These are phyloP conservation scores for Tolypeutes matacus DNA, from an alignment of 2,797 vertebrate species.

Conservation along the genomic window DNA sequence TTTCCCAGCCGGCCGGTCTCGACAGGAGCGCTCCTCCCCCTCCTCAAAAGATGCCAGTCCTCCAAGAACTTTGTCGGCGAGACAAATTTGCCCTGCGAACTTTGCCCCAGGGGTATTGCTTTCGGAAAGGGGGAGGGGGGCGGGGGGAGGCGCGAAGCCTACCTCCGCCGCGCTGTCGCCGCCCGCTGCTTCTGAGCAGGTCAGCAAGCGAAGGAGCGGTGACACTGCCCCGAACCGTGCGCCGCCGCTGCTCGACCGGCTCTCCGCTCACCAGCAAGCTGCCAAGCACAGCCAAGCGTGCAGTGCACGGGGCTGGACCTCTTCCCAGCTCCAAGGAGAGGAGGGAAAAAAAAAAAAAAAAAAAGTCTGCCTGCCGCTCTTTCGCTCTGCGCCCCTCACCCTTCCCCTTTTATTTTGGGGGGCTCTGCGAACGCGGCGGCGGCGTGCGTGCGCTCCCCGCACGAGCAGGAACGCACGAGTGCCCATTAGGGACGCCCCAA, in stretches of 20 bases:
- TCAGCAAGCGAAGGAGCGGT: constrained; percentile 71
- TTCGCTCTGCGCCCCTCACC: neutral
- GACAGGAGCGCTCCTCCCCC: neutral
- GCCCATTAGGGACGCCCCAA: constrained; percentile 87
- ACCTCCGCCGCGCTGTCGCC: constrained; percentile 9
- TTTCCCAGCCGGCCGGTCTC: neutral
- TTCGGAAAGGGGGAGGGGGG: neutral
- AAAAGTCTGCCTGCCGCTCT: constrained; percentile 68
- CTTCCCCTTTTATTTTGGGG: neutral
- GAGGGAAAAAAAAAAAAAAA: constrained; percentile 74
- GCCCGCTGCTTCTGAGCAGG: constrained; percentile 1
- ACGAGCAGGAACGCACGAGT: constrained; percentile 85
- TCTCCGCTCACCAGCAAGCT: constrained; percentile 47
- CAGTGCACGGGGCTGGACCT: constrained; percentile 78
- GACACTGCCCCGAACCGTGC: constrained; percentile 66
- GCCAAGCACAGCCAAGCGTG: constrained; percentile 76
- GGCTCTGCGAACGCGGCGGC: constrained; percentile 1
- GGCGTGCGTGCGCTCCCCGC: constrained; percentile 79
- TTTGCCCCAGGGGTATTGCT: constrained; percentile 16
- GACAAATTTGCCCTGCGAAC: neutral
- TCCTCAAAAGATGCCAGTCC: constrained; percentile 64
- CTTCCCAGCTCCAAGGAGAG: constrained; percentile 75
- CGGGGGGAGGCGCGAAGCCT: neutral
- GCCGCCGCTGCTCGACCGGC: neutral
- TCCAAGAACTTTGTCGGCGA: constrained; percentile 68